These are phyloP conservation scores for Cinara cedri DNA, from an alignment of 2,888 invertebrate genomes.

Conservation along the genomic window DNA sequence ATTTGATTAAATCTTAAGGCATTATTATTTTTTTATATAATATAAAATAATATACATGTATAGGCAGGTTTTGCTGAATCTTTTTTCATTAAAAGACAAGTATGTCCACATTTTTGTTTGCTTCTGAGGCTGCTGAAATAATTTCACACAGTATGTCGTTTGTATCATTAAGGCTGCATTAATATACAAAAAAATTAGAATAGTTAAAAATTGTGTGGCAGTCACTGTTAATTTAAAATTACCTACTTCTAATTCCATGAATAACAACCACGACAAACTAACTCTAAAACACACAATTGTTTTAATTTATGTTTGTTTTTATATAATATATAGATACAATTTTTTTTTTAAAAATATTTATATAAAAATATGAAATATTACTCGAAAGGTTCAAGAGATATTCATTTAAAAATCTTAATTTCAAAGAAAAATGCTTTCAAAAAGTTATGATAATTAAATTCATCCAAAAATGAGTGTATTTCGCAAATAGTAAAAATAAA, in stretches of 20 bases:
- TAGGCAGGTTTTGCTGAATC: slow-evolving; percentile 88
- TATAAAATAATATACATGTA: no score
- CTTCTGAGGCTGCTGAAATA: slow-evolving; percentile 93
- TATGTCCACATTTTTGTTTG: slow-evolving; percentile 76
- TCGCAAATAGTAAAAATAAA: slow-evolving; percentile 21
- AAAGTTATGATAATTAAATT: slow-evolving; percentile 43
- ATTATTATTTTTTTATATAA: no score
- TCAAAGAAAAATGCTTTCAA: slow-evolving; percentile 25
- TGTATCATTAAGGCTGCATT: slow-evolving; percentile 94
- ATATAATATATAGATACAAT: slow-evolving; percentile 40
- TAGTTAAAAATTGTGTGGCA: slow-evolving; percentile 86
- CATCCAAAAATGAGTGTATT: slow-evolving; percentile 36
- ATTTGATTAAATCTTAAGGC: no score
- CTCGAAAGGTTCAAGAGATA: slow-evolving; percentile 6
- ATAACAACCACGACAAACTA: slow-evolving; percentile 49
- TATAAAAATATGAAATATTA: slow-evolving; percentile 56
- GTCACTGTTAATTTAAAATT: slow-evolving; percentile 72
- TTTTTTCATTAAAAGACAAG: slow-evolving; percentile 94
- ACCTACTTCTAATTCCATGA: slow-evolving; percentile 7
- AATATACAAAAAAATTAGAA: slow-evolving; percentile 67
- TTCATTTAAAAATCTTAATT: slow-evolving; percentile 32
- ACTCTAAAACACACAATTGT: slow-evolving; percentile 41
- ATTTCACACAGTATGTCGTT: slow-evolving; percentile 90
- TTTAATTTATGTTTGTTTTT: slow-evolving; percentile 46
- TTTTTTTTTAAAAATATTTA: slow-evolving; percentile 37